Base-by-base conservation (phyloP, 2,113 vertebrate genomes). In the Apus apus region DNA sequence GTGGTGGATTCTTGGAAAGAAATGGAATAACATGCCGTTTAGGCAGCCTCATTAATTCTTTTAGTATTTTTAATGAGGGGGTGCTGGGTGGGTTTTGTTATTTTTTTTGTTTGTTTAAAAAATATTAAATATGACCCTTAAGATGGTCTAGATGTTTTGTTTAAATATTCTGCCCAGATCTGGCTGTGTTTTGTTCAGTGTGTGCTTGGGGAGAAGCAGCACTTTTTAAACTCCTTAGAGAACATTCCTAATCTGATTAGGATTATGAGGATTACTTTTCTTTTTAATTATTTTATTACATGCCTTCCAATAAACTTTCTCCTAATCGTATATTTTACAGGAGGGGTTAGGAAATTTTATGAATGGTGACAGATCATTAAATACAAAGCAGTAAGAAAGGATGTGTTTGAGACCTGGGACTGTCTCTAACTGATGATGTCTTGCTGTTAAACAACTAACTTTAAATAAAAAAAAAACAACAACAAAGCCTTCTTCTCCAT, bases 71-170 rank as follows among this genome's bases (percentile, higher is more conserved):
- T 58, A 77, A 27, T 9, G 18, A 21, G 38, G 3, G 4, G 5
- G 2, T 50, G 50, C 22, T 50, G 50, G 50, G 22, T 50, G 50
- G 50, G 34, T 34, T 60, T 67, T 82, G 38, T 38, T 38, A n/a
- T 77, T 23, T 26, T 15, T 26, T 9, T 15, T 54, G 29, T 29
- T 54, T 54, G 15, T 43, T 65, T 83, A 77, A 20, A 51, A 29
- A 6, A 25, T 87, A 75, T 65, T 26, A 88, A 43, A 22, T 80
- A 16, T 14, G 12, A 15, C 1, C 0, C 1, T 0, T 78, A 70
- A 71, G 34, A 23, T 66, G 7, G 17, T 76, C 23, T 40, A 66
- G n/a, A 14, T 53, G 25, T 38, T 73, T n/a, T 60, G 8, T 54
- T 34, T 68, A n/a, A 68, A 45, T 57, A 20, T 85, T 67, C 48